phyloP scores from a whole-genome alignment of 2,888 invertebrate genomes.

The Tachina grossa region DNA sequence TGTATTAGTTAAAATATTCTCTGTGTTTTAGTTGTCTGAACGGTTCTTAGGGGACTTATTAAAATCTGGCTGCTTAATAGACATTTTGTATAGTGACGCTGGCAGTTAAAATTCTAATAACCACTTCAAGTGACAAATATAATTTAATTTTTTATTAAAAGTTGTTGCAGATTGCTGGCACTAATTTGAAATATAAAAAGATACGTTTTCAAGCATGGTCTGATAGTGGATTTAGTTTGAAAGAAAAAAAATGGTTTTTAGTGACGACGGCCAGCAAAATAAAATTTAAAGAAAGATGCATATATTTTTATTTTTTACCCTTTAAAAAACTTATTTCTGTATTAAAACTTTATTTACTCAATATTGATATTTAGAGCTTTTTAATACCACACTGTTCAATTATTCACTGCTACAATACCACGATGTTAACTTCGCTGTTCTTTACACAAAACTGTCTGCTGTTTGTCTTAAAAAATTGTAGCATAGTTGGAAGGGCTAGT shows the following conservation, averaged over 20 bases:
- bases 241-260: not conserved
- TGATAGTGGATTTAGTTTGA: not conserved
- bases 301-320: no score
- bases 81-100: not conserved
- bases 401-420: no score
- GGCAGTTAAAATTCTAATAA: slow-evolving; percentile 48
- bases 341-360: not conserved
- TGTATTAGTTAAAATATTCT: slow-evolving; percentile 34
- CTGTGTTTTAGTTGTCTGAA: slow-evolving; percentile 28
- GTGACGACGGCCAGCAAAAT: not conserved
- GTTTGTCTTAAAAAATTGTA: no score
- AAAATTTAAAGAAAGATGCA: not conserved
- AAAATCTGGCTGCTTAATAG: slow-evolving; percentile 49
- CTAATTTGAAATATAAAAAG: not conserved
- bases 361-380: not conserved
- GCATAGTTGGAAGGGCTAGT: no score
- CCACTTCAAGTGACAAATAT: slow-evolving; percentile 50
- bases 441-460: no score
- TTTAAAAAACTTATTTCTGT: no score
- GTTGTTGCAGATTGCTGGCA: not conserved
- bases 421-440: no score
- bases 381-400: not conserved
- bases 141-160: slow-evolving; percentile 19
- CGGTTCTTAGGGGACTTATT: slow-evolving; percentile 55
- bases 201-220: not conserved